phyloP scores from a whole-genome alignment of 2,888 invertebrate genomes.

The Hypomecis atomaria region DNA sequence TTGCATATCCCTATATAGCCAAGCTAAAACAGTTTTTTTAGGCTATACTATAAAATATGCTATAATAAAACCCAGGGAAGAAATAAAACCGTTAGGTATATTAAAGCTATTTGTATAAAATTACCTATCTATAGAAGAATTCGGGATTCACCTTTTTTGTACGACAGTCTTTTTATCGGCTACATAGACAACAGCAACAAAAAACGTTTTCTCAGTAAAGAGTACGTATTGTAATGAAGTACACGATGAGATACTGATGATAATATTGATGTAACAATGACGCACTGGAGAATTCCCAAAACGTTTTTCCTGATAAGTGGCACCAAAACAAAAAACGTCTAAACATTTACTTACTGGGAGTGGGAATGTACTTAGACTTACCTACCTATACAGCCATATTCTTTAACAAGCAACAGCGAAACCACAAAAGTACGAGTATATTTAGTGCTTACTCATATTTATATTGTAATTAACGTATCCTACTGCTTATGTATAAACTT shows the following conservation, averaged over 20 bases:
- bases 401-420: neutral
- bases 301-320: conserved; percentile 2
- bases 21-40: no score
- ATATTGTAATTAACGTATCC: no score
- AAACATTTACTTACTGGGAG: conserved; percentile 2
- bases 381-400: neutral
- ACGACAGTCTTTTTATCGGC: no score
- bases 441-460: no score
- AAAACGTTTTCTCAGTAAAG: neutral
- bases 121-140: no score
- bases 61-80: no score
- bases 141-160: no score
- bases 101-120: no score
- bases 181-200: neutral
- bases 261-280: conserved; percentile 6
- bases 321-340: neutral
- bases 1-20: no score
- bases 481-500: no score
- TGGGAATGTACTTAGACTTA: neutral
- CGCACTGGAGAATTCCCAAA: conserved; percentile 2
- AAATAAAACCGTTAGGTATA: no score
- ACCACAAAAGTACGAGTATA: conserved; percentile 2
- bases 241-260: neutral
- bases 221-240: neutral
- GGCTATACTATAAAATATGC: no score